Base-by-base conservation (phyloP, 2,888 invertebrate genomes). In the Agrochola circellaris region DNA sequence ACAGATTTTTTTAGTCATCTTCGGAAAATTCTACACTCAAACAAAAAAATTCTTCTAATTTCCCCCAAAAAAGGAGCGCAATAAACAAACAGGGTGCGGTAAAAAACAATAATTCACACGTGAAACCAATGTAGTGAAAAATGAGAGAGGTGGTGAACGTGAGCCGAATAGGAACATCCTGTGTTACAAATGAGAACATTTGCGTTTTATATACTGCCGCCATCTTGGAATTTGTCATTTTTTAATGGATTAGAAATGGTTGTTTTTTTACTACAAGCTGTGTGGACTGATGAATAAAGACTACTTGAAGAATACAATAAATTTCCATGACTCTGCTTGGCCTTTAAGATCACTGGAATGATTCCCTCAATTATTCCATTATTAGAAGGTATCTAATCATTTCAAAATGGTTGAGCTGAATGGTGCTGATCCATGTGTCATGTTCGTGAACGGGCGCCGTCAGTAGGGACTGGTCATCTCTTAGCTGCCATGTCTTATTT, bases 61-160 rank as follows among this genome's bases (percentile, higher is more conserved):
- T 83, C 61, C 17, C 58, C 30, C 62, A 84, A 81, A 83, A 81
- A 75, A 80, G 76, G 85, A 82, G 82, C 79, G 82, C 81, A 87
- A 89, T 89, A 91, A 92, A 91, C 91, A 91, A 92, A 93, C 90
- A 85, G 88, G 90, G 90, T 89, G 90, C 90, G 92, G 92, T 91
- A 93, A 92, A 93, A 94, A 93, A 95, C 96, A 95, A 96, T 96
- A 96, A 95, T 95, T 96, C 95, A 95, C 95, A 96, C 95, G 95
- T 95, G 95, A 95, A 96, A 95, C 95, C 96, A 96, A 96, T 96
- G 96, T 96, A 96, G 95, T 96, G 96, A 96, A 96, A 96, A 96
- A 96, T 96, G 96, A 95, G 96, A 94, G 94, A 94, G 94, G 93
- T 91, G 90, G 90, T 84, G 91, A 86, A 96, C 96, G 96, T 96